Base-by-base conservation (phyloP, 92 coral and sea anemone genomes). In the Blastomussa wellsi region DNA sequence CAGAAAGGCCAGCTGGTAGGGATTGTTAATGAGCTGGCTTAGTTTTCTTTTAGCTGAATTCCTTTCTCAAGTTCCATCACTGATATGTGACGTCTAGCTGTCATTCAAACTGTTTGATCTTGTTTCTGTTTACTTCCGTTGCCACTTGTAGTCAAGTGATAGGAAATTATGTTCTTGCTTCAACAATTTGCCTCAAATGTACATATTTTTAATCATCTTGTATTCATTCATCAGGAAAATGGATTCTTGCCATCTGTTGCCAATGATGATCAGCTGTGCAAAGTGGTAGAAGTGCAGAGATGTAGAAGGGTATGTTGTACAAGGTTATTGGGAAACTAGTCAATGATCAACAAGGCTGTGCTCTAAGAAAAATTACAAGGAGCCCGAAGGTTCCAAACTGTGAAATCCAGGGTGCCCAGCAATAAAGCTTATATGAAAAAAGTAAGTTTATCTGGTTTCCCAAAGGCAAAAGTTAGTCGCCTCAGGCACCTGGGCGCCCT, bases 221-320 rank as follows among this genome's bases (percentile, higher is more conserved):
- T 68, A 35, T 33, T 31, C 71, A n/a, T n/a, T 72, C 71, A 31
- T 20, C 79, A 95, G 97, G 89, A 86, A 36, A 87, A 88, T 84
- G 91, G 90, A 47, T 90, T 64, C 22, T 22, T 78, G 41, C 82
- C 89, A 22, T 49, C 86, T 60, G 82, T 88, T 28, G 93, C 89
- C 49, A 88, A 76, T 44, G 87, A 84, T 62, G 97, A 90, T 20
- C 99, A 94, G 89, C 86, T 89, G 39, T 94, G 98, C 65, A 94
- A 97, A 89, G 98, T 97, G 19, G 99, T 91, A 14, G 97, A 97
- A 74, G 99, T 97, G 9, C 98, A 97, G 86, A 88, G 85, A 79
- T 71, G 74, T 78, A 91, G 78, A 39, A 95, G 94, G 96, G 99
- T 96, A 78, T 36, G 74, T 36, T 49, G 53, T 52, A 44, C 12